Percentiles rank a stretch among this genome's conserved stretches.
phyloP scores from a whole-genome alignment of 2,797 vertebrate species.

The Alcedo quadribrachys region DNA sequence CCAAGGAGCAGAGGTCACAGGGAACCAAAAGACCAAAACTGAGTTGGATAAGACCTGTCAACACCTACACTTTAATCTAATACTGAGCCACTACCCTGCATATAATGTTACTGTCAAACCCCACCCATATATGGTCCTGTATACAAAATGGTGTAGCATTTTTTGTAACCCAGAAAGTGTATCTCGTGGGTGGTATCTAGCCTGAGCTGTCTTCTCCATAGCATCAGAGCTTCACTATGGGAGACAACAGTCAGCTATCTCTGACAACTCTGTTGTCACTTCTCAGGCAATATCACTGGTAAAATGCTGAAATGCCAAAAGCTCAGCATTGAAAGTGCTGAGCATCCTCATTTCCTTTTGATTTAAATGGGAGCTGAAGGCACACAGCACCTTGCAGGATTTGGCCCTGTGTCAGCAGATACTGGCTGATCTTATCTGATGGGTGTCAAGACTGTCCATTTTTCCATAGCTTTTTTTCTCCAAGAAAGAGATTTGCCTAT shows the following conservation, averaged over 20 bases:
- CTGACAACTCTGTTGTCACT: neutral
- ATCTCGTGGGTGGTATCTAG: neutral
- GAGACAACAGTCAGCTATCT: neutral
- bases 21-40: neutral
- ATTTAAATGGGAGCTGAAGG: neutral
- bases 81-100: neutral
- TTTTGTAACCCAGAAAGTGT: neutral
- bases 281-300: accelerated
- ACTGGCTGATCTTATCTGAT: neutral
- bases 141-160: neutral
- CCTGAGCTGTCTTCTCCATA: neutral
- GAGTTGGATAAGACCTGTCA: neutral
- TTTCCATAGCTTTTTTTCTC: neutral
- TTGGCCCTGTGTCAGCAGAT: neutral
- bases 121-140: neutral
- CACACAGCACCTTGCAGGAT: neutral
- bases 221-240: neutral
- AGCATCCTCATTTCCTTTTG: neutral
- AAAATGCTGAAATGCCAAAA: neutral
- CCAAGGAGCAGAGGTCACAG: neutral
- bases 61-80: neutral
- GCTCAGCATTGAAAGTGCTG: neutral
- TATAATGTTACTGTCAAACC: accelerated
- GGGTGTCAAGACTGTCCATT: neutral
- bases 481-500: neutral